Evolutionary conservation across 2,113 vertebrate genomes (phyloP), one percentile per base, ranked within the genome.

Genomic region (Indicator indicator): DNA sequence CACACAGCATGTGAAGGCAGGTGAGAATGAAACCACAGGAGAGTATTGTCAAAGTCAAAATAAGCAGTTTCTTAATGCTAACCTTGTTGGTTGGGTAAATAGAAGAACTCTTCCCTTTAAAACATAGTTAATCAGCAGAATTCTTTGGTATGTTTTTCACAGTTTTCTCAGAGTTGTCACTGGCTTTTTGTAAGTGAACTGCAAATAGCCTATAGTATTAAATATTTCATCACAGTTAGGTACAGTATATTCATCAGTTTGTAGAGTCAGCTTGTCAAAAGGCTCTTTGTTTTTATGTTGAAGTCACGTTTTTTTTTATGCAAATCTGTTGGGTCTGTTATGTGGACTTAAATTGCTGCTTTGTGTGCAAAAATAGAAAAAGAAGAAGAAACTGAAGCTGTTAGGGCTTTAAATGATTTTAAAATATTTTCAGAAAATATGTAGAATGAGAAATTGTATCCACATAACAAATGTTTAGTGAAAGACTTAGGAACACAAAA

Each of bases 181-280:
- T 84, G 88, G 38, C 71, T 97, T 95, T 88, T 93, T 92, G 68
- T 88, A 96, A 78, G 86, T 91, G 86, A 95, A 83, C 91, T 86
- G 78, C 14, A 19, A 92, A 91, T 95, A 96, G 88, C 67, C 86
- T 92, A 70, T 76, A 95, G 83, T 93, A 96, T 94, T 97, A 97
- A 96, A 96, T 97, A 97, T 97, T 97, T 96, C 73, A 96, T 96
- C 83, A 86, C 76, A 91, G 83, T 88, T 93, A 94, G 82, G 90
- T 96, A 60, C 50, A 63, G 65, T 94, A 62, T 93, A 86, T 93
- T 96, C 80, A 81, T 95, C 94, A 89, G 82, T 91, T 83, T 78
- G 55, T 91, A 74, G 73, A 91, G 81, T 52, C 24, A 95, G 84
- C 90, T 92, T 96, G 92, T 89, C 88, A 94, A 60, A 90, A 72